Evolutionary conservation across 1,140 invertebrate genomes (phyloP).

Genomic region (Geopemphigus sp.): DNA sequence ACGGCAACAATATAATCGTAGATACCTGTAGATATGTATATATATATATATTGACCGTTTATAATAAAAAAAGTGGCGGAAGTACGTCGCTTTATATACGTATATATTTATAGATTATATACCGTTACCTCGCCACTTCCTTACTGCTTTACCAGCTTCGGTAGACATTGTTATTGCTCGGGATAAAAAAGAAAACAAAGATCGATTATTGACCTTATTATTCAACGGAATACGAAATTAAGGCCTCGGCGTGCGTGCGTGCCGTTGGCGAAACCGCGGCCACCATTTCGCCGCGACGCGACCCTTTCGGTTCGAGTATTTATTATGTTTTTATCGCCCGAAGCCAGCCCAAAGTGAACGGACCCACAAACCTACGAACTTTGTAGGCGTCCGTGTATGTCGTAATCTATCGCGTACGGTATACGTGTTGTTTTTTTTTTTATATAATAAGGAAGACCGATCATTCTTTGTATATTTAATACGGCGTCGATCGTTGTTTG

Average conservation of each 20-base stretch:
- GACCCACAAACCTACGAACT: background rate
- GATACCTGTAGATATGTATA: too few relatives aligned
- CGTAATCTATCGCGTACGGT: too few relatives aligned
- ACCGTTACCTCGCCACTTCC: background rate
- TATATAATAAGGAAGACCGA: too few relatives aligned
- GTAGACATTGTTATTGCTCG: conserved; percentile 12
- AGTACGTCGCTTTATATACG: background rate
- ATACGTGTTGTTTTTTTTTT: too few relatives aligned
- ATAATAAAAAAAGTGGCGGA: background rate
- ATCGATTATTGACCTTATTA: conserved; percentile 33
- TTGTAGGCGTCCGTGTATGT: too few relatives aligned
- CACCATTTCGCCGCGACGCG: too few relatives aligned
- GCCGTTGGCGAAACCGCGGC: too few relatives aligned
- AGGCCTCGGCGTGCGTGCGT: background rate
- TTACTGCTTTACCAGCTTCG: background rate
- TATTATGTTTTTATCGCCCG: background rate
- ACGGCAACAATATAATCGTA: background rate
- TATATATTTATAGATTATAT: too few relatives aligned
- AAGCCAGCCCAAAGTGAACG: background rate
- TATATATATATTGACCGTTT: background rate
- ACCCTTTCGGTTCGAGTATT: conserved; percentile 16
- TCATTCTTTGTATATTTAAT: too few relatives aligned
- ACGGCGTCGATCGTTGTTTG: too few relatives aligned
- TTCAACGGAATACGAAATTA: conserved; percentile 31
- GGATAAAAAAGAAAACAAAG: background rate